Conservation (phyloP, 2,888 invertebrate species). For the Tetragonisca angustula region DNA sequence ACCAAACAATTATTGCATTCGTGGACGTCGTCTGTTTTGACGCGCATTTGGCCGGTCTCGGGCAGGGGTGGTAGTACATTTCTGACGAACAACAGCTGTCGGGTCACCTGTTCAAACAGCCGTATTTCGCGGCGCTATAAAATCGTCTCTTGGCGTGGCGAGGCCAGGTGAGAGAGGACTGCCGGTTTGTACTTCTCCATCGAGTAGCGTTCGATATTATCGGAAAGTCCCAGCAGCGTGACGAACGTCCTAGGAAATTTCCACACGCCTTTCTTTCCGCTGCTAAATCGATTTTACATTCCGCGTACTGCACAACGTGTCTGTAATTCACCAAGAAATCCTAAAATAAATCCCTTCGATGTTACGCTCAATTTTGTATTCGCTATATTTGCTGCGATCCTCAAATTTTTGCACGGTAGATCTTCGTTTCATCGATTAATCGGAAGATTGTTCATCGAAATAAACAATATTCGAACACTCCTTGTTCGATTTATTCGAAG, state of each 20-base stretch:
- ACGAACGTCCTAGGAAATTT: conserved; percentile 11
- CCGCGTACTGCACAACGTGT: not conserved
- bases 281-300: not conserved
- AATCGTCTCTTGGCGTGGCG: conserved; percentile 51
- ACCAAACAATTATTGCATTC: conserved; percentile 59
- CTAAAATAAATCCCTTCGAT: not conserved
- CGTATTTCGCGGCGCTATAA: conserved; percentile 70
- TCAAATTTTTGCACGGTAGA: too few species aligned
- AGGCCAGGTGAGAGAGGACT: conserved; percentile 48
- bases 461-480: too few species aligned
- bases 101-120: conserved; percentile 82
- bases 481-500: too few species aligned
- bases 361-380: not conserved
- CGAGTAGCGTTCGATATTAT: conserved; percentile 46
- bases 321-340: not conserved
- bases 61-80: conserved; percentile 75
- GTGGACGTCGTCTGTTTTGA: conserved; percentile 44
- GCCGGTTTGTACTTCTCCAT: conserved; percentile 45
- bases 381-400: not conserved
- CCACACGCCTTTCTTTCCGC: not conserved
- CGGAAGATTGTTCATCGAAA: too few species aligned
- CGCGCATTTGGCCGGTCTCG: conserved; percentile 22
- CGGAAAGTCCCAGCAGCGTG: conserved; percentile 24
- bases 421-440: too few species aligned
- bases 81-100: conserved; percentile 78